Evolutionary conservation across 1,140 invertebrate species (phyloP), one percentile per base, ranked within the genome.

Genomic region (Ptiloglossa arizonensis): DNA sequence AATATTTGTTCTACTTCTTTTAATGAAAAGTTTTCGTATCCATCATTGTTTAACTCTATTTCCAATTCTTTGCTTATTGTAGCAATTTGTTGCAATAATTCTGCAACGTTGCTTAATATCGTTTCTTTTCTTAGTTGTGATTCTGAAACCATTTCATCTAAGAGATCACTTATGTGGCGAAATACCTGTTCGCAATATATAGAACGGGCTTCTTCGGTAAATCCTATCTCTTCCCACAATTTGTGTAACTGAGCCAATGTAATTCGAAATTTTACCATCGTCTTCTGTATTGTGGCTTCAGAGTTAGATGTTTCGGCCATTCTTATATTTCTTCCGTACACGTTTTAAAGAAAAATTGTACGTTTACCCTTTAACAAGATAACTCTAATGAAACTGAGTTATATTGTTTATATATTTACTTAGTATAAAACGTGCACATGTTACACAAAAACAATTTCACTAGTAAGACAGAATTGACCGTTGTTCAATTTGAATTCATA

Each of bases 61-160:
- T 87, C 85, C 13, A 91, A 67, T 80, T 91, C 89, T 56, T 88
- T 86, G 1, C 80, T 80, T 13, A 91, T 48, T 24, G 59, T 69
- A 35, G 72, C 35, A 46, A 87, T 63, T 57, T 87, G 72, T 38
- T 89, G 79, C 56, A 87, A 81, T 1, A 89, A 41, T 9, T 79
- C 2, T 62, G 86, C 86, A 5, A 91, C 84, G 48, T 77, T 86
- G 13, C 80, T 50, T n/a, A 85, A n/a, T 22, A 91, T 70, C 17
- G 38, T 38, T 8, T 83, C 68, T 57, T 87, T 88, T 24, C 86
- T 90, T 3, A 72, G 69, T 48, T 86, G 74, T 0, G 87, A 82
- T 50, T 92, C 91, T 0, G 68, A 44, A 24, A 90, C 70, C 91
- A 91, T 92, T 13, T 91, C 90, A 15, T 79, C 78, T 48, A 90